Conservation (phyloP, 1,140 invertebrate genomes). For the Scaptomyza graminum region DNA sequence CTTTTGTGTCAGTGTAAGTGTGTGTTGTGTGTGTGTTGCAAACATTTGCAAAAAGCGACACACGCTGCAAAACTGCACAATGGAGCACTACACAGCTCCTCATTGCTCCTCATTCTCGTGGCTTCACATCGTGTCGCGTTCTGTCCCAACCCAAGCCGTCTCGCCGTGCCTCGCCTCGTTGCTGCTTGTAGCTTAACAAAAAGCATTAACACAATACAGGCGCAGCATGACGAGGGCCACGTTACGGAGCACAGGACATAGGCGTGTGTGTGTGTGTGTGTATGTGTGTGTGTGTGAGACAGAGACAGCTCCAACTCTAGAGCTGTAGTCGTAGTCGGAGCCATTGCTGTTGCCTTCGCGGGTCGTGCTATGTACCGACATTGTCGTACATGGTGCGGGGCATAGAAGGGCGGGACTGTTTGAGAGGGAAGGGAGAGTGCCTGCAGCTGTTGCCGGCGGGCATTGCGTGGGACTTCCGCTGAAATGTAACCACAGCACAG, state of each 20-base stretch:
- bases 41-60: constrained; percentile 80
- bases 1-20: constrained; percentile 16
- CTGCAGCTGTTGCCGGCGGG: constrained; percentile 76
- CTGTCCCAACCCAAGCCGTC: constrained; percentile 8
- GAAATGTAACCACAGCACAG: constrained; percentile 78
- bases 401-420: neutral
- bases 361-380: constrained; percentile 77
- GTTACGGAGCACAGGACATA: constrained; percentile 54
- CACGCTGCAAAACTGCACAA: constrained; percentile 79
- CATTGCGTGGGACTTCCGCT: constrained; percentile 79
- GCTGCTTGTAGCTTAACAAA: constrained; percentile 75
- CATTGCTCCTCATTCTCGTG: constrained; percentile 11
- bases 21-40: constrained; percentile 54
- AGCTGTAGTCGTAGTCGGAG: constrained; percentile 24
- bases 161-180: constrained; percentile 23
- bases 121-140: constrained; percentile 19
- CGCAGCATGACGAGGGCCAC: constrained; percentile 73
- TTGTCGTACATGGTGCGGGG: constrained; percentile 70
- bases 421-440: constrained; percentile 5
- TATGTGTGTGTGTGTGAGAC: neutral
- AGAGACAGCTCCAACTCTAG: constrained; percentile 6
- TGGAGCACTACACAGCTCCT: constrained; percentile 42
- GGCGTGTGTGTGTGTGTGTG: neutral
- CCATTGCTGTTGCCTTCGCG: constrained; percentile 37
- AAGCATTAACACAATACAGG: constrained; percentile 81